Percentiles rank a stretch among this genome's conserved stretches.
phyloP scores from a whole-genome alignment of 2,888 invertebrate species.

The Rhodophaea formosa region DNA sequence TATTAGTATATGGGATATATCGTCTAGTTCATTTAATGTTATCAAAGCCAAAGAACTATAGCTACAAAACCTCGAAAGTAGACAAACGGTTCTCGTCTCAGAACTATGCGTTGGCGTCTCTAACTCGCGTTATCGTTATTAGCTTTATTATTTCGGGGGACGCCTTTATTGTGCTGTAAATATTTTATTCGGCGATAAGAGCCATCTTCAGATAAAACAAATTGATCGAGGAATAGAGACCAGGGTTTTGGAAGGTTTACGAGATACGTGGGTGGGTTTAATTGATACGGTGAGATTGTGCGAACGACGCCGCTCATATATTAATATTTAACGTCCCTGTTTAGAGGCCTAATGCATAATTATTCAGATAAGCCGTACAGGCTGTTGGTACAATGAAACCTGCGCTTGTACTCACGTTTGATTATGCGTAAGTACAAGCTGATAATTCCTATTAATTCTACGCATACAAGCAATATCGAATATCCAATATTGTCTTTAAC shows the following conservation, averaged over 20 bases:
- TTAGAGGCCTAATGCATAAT: constrained; percentile 54
- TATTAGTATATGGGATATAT: neutral
- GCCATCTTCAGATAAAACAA: constrained; percentile 69
- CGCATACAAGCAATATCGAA: constrained; percentile 39
- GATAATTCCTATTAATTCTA: constrained; percentile 27
- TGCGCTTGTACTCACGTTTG: constrained; percentile 8
- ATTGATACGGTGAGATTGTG: constrained; percentile 70
- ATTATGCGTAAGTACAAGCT: constrained; percentile 19
- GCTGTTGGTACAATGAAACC: constrained; percentile 34
- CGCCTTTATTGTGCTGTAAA: constrained; percentile 77
- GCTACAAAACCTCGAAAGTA: constrained; percentile 1
- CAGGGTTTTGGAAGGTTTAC: constrained; percentile 60
- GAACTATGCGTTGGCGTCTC: constrained; percentile 38
- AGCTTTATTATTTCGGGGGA: constrained; percentile 68
- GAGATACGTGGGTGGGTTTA: constrained; percentile 66
- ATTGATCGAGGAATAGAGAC: constrained; percentile 66
- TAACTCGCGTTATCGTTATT: constrained; percentile 65
- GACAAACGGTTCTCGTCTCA: neutral
- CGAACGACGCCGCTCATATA: constrained; percentile 58
- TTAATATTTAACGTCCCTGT: constrained; percentile 63
- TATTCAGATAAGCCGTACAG: constrained; percentile 45
- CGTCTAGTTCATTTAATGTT: neutral
- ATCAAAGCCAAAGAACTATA: neutral
- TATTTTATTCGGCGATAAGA: constrained; percentile 75
- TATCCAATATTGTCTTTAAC: constrained; percentile 51